These are phyloP conservation scores for Eulemur albifrons DNA, from an alignment of 2,797 vertebrate species.

Conservation along the genomic window DNA sequence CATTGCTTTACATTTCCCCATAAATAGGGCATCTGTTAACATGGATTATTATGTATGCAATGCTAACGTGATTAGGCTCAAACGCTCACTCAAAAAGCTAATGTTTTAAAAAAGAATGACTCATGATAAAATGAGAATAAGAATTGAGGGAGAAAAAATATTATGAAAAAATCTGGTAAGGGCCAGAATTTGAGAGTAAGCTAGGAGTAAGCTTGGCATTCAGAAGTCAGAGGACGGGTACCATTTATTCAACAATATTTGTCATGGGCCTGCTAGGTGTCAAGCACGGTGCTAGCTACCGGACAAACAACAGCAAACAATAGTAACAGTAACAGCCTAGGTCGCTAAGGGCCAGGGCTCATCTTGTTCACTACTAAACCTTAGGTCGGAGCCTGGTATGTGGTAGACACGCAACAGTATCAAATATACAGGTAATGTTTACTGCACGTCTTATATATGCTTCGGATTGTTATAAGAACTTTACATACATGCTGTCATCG, in stretches of 20 bases:
- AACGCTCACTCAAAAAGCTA: conserved; percentile 16
- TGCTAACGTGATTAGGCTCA: conserved; percentile 54
- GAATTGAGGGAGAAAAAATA: neutral
- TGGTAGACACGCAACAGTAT: neutral
- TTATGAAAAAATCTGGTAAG: neutral
- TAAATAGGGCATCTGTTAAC: conserved; percentile 75
- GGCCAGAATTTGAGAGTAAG: neutral
- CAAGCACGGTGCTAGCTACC: neutral
- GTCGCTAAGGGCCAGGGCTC: neutral
- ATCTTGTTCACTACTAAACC: neutral
- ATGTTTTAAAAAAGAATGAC: conserved; percentile 59
- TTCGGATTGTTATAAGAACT: neutral
- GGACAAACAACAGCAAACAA: neutral
- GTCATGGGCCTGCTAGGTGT: neutral
- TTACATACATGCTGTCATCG: neutral
- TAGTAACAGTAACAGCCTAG: neutral
- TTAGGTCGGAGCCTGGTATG: neutral
- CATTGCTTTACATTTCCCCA: conserved; percentile 65
- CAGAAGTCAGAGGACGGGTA: neutral
- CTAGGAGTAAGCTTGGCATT: neutral
- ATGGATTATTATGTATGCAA: conserved; percentile 53
- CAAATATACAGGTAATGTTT: neutral
- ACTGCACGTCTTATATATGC: neutral
- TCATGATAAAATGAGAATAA: conserved; percentile 44
- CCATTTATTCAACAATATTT: neutral